phyloP scores from a whole-genome alignment of 1,140 invertebrate genomes.

The Eurytemora carolleeae region DNA sequence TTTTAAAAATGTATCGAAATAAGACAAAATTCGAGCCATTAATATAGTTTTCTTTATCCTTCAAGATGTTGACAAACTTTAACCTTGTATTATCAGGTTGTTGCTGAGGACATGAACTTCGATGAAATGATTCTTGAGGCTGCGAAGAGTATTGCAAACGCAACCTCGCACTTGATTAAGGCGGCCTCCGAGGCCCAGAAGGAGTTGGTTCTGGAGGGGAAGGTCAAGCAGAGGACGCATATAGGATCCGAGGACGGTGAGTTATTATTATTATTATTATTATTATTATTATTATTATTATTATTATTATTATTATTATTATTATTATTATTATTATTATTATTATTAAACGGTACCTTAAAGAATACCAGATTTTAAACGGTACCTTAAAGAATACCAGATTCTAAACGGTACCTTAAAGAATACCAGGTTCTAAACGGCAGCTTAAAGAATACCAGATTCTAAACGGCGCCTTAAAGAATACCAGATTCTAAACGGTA shows the following conservation, averaged over 20 bases:
- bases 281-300: background rate
- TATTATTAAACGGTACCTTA: slow-evolving; percentile 27
- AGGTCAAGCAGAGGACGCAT: slow-evolving; percentile 25
- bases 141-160: slow-evolving; percentile 89
- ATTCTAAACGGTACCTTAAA: too few species aligned
- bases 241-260: slow-evolving; percentile 61
- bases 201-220: slow-evolving; percentile 63
- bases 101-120: slow-evolving; percentile 83
- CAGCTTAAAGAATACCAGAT: too few species aligned
- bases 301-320: background rate
- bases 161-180: slow-evolving; percentile 84
- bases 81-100: slow-evolving; percentile 39
- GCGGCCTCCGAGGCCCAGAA: slow-evolving; percentile 86
- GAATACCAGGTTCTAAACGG: too few species aligned
- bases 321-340: background rate
- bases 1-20: too few species aligned
- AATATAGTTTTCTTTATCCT: background rate
- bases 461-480: too few species aligned
- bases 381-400: too few species aligned
- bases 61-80: background rate
- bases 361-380: slow-evolving; percentile 85
- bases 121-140: slow-evolving; percentile 98
- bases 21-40: too few species aligned
- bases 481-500: too few species aligned
- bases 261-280: too few species aligned